Evolutionary conservation across 2,113 vertebrate species (phyloP), one percentile per base, ranked within the genome.

Genomic region (Xenopus borealis): DNA sequence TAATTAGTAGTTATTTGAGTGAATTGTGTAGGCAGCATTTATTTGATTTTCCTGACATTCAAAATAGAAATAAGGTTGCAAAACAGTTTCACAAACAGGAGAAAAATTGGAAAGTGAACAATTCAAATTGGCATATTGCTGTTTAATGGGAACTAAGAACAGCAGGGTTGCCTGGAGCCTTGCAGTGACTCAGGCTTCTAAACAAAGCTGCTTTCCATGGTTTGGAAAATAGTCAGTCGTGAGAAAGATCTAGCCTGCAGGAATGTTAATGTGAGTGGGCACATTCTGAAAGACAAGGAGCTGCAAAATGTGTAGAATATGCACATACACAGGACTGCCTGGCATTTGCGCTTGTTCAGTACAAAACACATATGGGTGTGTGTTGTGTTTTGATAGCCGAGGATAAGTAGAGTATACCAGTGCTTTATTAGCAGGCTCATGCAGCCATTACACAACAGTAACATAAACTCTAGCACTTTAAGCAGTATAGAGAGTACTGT

Each of bases 111-210:
- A 66, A 57, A 23, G 63, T 18, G 57, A 27, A 73, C 50, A 73
- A 73, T 66, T 73, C 66, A 73, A 46, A 73, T 66, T 66, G 72
- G 62, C 63, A 66, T 73, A 66, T 66, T 73, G 18, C 62, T 65
- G n/a, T 33, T 64, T 73, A 73, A 72, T 73, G 30, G 72, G 52
- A 66, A 58, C 63, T 73, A 73, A 73, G 57, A 73, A 40, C 62
- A 66, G 72, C 72, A 66, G 72, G 63, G 57, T 46, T 10, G 52
- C 72, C 72, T 66, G 62, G 10, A 73, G 72, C 72, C 23, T 73
- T 66, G 33, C 62, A 20, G 72, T 73, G 72, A 73, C 62, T 73
- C 72, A 73, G 40, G 72, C 50, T 66, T 63, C 52, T 66, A 66
- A 66, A 73, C 30, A 73, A 73, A 73, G 72, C 30, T 19, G 57